Evolutionary conservation across 2,113 vertebrate species (phyloP).

Genomic region (Poicephalus meyeri): DNA sequence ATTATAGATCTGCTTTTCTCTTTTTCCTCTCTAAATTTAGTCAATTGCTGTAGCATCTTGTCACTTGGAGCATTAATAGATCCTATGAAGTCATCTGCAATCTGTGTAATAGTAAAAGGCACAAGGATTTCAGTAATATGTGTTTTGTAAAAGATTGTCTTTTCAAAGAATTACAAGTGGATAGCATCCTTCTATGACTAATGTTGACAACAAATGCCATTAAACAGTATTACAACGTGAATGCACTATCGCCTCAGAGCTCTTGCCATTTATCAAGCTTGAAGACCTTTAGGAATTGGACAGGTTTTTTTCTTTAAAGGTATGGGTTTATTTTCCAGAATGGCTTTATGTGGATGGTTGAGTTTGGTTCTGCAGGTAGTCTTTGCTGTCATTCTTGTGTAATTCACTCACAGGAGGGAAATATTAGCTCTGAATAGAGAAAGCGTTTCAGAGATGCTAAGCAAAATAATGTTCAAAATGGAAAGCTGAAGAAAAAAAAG

Average conservation of each 20-base stretch:
- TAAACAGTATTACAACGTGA: not conserved
- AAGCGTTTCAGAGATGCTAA: not conserved
- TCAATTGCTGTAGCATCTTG: not conserved
- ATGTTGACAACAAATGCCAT: not conserved
- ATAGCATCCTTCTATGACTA: not conserved
- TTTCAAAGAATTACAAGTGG: slow-evolving; percentile 10
- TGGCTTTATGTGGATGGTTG: not conserved
- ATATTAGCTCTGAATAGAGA: not conserved
- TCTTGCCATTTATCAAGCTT: not conserved
- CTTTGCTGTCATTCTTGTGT: not conserved
- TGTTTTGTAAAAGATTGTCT: not conserved
- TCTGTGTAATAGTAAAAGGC: not conserved
- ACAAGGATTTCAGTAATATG: not conserved
- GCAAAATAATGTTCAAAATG: not conserved
- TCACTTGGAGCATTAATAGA: not conserved
- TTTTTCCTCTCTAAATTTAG: not conserved
- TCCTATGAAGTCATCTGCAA: not conserved
- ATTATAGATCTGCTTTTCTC: slow-evolving; percentile 9
- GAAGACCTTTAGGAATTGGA: not conserved
- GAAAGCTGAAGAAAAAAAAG: not conserved
- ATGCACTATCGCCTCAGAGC: not conserved
- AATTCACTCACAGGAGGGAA: rapidly evolving
- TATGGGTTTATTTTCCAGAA: rapidly evolving
- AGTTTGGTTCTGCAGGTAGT: not conserved
- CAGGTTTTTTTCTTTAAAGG: not conserved